These are phyloP conservation scores for Nematolebias whitei DNA, from an alignment of 2,113 vertebrate genomes.

Conservation along the genomic window DNA sequence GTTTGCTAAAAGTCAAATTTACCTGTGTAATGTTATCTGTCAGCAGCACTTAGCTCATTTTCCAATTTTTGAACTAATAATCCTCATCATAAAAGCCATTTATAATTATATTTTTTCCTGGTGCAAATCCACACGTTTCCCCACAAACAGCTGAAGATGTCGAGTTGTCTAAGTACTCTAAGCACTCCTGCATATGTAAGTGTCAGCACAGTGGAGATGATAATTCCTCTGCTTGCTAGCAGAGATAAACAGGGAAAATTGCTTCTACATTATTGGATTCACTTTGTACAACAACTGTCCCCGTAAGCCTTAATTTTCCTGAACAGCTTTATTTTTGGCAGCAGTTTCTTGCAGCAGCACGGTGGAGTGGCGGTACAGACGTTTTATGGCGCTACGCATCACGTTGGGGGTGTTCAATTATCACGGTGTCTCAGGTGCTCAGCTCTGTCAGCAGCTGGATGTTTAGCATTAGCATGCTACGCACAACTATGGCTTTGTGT, in stretches of 20 bases:
- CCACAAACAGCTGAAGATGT: constrained; percentile 20
- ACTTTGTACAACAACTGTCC: constrained; percentile 69
- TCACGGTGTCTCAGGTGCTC: constrained; percentile 68
- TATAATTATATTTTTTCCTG: not conserved
- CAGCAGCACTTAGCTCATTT: not conserved
- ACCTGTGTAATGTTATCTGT: not conserved
- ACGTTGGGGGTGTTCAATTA: constrained; percentile 69
- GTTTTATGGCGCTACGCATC: constrained; percentile 65
- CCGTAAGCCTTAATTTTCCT: constrained; percentile 68
- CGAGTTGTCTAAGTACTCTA: constrained; percentile 26
- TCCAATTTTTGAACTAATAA: constrained; percentile 4
- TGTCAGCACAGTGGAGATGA: constrained; percentile 61
- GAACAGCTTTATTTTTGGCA: constrained; percentile 69
- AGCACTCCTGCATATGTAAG: constrained; percentile 54
- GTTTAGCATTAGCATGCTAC: constrained; percentile 55
- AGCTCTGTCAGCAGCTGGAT: constrained; percentile 65
- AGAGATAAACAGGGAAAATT: constrained; percentile 60
- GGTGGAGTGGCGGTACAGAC: constrained; percentile 56
- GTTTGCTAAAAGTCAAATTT: not conserved
- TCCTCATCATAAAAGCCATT: not conserved
- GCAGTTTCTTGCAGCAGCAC: constrained; percentile 54
- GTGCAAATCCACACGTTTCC: constrained; percentile 12
- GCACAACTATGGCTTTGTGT: constrained; percentile 40
- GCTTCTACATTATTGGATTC: constrained; percentile 63
- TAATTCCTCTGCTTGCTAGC: constrained; percentile 58